A percentile compares a stretch with the other conserved stretches of the same genome.
Evolutionary conservation across 1,140 invertebrate genomes (phyloP).

Genomic region (Pogonus chalceus): DNA sequence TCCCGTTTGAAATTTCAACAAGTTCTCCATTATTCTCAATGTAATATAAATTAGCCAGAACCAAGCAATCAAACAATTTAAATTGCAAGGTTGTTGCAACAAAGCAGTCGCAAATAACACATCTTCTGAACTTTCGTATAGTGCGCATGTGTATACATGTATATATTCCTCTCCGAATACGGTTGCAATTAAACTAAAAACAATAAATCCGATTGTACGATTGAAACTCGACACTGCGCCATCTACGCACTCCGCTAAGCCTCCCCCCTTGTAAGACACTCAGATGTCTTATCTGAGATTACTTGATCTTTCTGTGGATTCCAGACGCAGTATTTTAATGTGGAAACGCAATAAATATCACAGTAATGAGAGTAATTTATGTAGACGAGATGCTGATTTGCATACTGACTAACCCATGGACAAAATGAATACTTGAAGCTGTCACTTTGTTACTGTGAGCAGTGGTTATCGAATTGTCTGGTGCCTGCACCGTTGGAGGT

Average conservation of each 20-base stretch:
- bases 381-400: constrained; percentile 12
- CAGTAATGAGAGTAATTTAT: constrained; percentile 17
- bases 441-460: not conserved
- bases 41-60: too few species aligned
- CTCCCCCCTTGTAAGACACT: too few species aligned
- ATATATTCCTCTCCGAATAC: not conserved
- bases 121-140: too few species aligned
- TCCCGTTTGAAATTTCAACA: too few species aligned
- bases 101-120: too few species aligned
- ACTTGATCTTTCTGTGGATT: not conserved
- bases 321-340: constrained; percentile 13
- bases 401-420: constrained; percentile 11
- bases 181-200: not conserved
- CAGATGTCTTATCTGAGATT: not conserved
- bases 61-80: too few species aligned
- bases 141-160: too few species aligned
- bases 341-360: constrained; percentile 15
- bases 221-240: not conserved
- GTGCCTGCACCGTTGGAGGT: not conserved
- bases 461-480: not conserved
- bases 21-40: too few species aligned
- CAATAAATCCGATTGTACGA: not conserved
- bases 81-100: too few species aligned
- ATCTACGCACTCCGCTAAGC: not conserved
- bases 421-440: not conserved